Base-by-base conservation (phyloP, 2,113 vertebrate genomes). In the Synchiropus splendidus region DNA sequence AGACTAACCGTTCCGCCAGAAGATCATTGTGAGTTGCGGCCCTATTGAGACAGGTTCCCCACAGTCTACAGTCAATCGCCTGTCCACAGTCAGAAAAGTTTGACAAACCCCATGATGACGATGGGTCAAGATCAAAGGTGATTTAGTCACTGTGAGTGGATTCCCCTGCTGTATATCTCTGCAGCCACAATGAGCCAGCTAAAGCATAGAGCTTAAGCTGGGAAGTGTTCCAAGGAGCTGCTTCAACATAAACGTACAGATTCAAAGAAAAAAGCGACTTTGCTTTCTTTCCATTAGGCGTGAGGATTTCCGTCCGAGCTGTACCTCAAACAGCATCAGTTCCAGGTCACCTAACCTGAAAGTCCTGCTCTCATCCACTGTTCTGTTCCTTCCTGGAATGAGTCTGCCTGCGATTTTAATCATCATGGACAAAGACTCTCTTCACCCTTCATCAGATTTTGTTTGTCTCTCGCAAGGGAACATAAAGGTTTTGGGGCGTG, bases 201-300 rank as follows among this genome's bases (percentile, higher is more conserved):
- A 12, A 39, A 61, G 67, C 50, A 2, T 53, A 31, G 43, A 41
- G 42, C 41, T 61, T 45, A n/a, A n/a, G n/a, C n/a, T n/a, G 13
- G 71, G 61, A 74, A 77, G 55, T 69, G 33, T 44, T 55, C 47
- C 41, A 66, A 73, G 63, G 62, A 58, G 43, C 46, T 61, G 48
- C 59, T 58, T 51, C 36, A 39, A 48, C 21, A 18, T 39, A 52
- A 49, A 50, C 43, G 48, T 41, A 41, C 49, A 33, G 13, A 17
- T 12, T 32, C 27, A 42, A 37, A 54, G 6, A 35, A 49, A 6
- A 32, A 45, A 31, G 45, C 27, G 52, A 2, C 40, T 55, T 44
- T 36, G 36, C 8, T 30, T 43, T 12, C 17, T 27, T 31, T 15
- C 35, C 49, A 17, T 48, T n/a, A 54, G 44, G 42, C 39, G 51